Conservation (phyloP, 2,888 invertebrate species). For the Acleris laterana region DNA sequence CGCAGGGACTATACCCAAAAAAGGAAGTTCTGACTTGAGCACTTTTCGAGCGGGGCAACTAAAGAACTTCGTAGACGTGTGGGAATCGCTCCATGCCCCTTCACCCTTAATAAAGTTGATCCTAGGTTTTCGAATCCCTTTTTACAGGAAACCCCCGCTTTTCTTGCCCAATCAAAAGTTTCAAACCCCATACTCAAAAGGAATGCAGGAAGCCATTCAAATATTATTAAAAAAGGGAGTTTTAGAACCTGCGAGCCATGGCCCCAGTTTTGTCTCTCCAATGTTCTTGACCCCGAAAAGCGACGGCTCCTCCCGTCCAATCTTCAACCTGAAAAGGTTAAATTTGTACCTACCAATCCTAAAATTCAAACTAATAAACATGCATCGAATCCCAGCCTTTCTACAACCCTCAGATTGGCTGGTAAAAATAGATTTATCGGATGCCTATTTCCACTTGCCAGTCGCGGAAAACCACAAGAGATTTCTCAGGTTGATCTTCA, state of each 20-base stretch:
- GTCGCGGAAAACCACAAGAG: slow-evolving; percentile 1
- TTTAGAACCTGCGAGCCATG: slow-evolving; percentile 1
- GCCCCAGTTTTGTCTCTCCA: slow-evolving; percentile 13
- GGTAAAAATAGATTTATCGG: slow-evolving; percentile 1
- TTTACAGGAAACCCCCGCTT: slow-evolving; percentile 3
- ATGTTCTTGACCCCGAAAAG: slow-evolving; percentile 13
- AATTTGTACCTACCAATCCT: slow-evolving; percentile 4
- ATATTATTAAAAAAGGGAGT: not conserved
- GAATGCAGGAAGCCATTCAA: not conserved
- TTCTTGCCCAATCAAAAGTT: not conserved
- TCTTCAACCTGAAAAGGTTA: slow-evolving; percentile 14
- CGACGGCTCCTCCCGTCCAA: slow-evolving; percentile 16
- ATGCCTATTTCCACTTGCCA: not conserved
- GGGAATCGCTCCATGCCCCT: too few relatives aligned
- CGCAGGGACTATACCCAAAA: slow-evolving; percentile 13
- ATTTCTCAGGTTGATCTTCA: slow-evolving; percentile 4
- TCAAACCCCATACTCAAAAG: slow-evolving; percentile 10
- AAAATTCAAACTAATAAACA: slow-evolving; percentile 1
- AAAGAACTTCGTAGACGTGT: too few relatives aligned
- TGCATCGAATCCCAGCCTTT: not conserved
- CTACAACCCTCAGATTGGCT: too few relatives aligned
- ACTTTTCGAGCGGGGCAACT: too few relatives aligned
- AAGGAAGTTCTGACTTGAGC: slow-evolving; percentile 21
- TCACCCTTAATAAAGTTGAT: too few relatives aligned
- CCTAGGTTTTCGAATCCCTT: too few relatives aligned